phyloP scores from a whole-genome alignment of 2,113 vertebrate species.

The Protomyctophum bolini region DNA sequence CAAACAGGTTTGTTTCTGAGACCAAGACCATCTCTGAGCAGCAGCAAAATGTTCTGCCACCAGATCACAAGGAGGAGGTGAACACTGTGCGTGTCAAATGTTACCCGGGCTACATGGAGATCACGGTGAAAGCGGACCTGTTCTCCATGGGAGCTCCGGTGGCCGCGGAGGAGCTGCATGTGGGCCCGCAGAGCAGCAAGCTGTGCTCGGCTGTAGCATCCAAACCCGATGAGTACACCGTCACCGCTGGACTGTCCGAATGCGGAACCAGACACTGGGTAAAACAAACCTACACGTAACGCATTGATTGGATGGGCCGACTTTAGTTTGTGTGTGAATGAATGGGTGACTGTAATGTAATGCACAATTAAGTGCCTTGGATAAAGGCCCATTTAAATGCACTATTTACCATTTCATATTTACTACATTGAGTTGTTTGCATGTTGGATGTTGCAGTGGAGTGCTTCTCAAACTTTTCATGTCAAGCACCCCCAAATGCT shows the following conservation, averaged over 20 bases:
- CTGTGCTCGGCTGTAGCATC: slow-evolving; percentile 36
- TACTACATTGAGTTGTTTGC: too few species aligned
- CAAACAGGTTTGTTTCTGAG: too few species aligned
- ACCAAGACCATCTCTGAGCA: not conserved
- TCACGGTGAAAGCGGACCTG: slow-evolving; percentile 62
- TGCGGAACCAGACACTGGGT: slow-evolving; percentile 72
- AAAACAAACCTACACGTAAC: slow-evolving; percentile 10
- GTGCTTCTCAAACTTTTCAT: too few species aligned
- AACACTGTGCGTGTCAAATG: slow-evolving; percentile 59
- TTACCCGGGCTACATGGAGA: slow-evolving; percentile 58
- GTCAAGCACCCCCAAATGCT: too few species aligned
- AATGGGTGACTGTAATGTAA: too few species aligned
- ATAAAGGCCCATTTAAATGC: too few species aligned
- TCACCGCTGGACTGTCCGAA: slow-evolving; percentile 47
- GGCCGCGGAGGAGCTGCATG: slow-evolving; percentile 39
- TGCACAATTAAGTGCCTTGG: too few species aligned
- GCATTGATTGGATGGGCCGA: too few species aligned
- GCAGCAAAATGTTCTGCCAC: not conserved
- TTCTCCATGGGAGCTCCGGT: slow-evolving; percentile 59
- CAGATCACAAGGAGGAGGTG: slow-evolving; percentile 21
- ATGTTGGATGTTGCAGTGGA: too few species aligned
- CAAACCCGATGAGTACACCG: slow-evolving; percentile 52
- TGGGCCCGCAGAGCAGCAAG: slow-evolving; percentile 48
- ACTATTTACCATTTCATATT: too few species aligned
- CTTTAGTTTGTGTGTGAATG: too few species aligned